Conservation (phyloP, 2,113 vertebrate genomes). For the Meles meles region DNA sequence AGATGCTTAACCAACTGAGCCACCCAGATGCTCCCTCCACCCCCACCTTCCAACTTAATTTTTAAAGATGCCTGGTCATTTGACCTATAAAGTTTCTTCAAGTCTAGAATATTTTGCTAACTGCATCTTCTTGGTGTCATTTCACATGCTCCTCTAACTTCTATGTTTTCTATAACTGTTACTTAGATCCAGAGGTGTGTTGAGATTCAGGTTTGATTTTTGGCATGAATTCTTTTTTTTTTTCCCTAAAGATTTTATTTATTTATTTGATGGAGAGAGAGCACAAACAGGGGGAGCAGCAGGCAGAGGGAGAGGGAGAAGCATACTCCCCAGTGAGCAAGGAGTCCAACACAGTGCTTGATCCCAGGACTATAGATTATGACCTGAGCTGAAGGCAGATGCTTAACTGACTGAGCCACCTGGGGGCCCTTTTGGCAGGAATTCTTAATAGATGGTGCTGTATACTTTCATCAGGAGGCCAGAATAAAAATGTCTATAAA, state of each 20-base stretch:
- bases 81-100: neutral
- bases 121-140: neutral
- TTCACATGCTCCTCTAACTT: neutral
- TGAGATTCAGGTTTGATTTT: neutral
- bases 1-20: neutral
- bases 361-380: no score
- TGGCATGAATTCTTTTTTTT: neutral
- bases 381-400: no score
- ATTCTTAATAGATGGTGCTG: neutral
- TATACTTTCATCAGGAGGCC: neutral
- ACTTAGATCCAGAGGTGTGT: neutral
- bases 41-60: neutral
- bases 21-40: no score
- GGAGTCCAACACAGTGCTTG: no score
- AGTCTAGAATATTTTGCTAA: neutral
- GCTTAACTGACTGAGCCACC: no score
- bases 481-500: neutral
- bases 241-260: no score
- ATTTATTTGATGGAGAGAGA: no score
- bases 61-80: neutral
- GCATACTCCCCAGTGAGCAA: no score
- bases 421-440: no score
- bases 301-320: no score
- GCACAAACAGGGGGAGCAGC: no score
- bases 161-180: neutral